Evolutionary conservation across 2,888 invertebrate genomes (phyloP).

Genomic region (Athalia rosae): DNA sequence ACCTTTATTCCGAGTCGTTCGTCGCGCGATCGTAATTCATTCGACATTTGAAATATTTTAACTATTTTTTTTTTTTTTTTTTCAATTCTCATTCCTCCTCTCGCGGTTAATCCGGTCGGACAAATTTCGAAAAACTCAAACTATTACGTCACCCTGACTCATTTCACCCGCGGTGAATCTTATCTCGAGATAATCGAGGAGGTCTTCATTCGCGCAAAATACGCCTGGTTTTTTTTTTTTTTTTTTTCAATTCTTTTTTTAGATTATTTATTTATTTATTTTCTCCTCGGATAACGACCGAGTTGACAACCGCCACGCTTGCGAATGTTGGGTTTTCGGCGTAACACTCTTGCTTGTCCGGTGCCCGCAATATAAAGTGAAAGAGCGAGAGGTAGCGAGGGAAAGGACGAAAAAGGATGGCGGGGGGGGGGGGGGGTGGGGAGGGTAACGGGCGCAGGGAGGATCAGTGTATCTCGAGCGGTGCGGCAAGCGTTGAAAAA

Average conservation of each 20-base stretch:
- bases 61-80: too few species aligned
- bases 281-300: not conserved
- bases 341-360: conserved; percentile 59
- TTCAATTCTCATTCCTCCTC: too few species aligned
- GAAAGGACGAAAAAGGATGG: not conserved
- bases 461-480: conserved; percentile 6
- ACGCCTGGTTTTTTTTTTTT: not conserved
- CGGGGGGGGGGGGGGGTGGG: not conserved
- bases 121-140: too few species aligned
- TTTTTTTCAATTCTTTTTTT: not conserved
- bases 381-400: not conserved
- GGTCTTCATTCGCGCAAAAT: too few species aligned
- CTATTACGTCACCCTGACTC: too few species aligned
- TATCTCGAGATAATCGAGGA: too few species aligned
- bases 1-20: not conserved
- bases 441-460: not conserved
- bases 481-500: not conserved
- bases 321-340: conserved; percentile 59
- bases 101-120: too few species aligned
- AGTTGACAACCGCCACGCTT: not conserved
- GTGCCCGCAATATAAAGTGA: not conserved
- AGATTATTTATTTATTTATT: not conserved
- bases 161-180: too few species aligned
- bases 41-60: too few species aligned
- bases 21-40: not conserved